Evolutionary conservation across 2,888 invertebrate genomes (phyloP), one percentile per base, ranked within the genome.

Genomic region (Hermaeophaga mercurialis): DNA sequence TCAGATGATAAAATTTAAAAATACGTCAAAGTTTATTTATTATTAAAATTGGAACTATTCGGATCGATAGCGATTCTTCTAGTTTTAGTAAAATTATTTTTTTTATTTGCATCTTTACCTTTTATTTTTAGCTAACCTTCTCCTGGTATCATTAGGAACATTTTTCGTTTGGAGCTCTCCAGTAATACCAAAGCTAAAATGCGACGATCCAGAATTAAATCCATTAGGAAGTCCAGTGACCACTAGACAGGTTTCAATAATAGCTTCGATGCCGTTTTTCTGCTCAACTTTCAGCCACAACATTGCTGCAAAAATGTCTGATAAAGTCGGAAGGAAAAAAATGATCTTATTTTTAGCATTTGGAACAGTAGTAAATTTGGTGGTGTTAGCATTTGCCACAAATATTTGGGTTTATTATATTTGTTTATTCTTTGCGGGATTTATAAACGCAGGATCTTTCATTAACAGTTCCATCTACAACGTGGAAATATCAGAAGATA

Each of bases 121-220:
- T 6, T 48, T 56, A 36, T 54, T 53, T 1, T 26, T 39, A 7
- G 55, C 53, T 15, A 59, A 58, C 15, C 24, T 58, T 12, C 7
- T 58, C 9, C 31, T 38, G 14, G 22, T 58, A 15, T 33, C 43
- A 1, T 24, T 33, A 24, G 55, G 60, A 7, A 46, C 43, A 8
- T 31, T 57, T 3, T 53, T 60, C 26, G 31, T 31, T 17, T 45
- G 45, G 45, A 31, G 9, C 3, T 45, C 45, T 4, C 11, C 45
- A 7, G 12, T 17, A n/a, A n/a, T 45, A 1, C 24, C 44, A n/a
- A 24, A 44, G 26, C 14, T 44, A 1, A 14, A 15, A 8, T 44
- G 26, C 5, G n/a, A 6, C 5, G 45, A 45, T 17, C 4, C 33
- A 18, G 8, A 11, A 1, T n/a, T 33, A 11, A 45, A 45, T 19